Conservation (phyloP, 92 coral and sea anemone species). For the Ricordea florida region DNA sequence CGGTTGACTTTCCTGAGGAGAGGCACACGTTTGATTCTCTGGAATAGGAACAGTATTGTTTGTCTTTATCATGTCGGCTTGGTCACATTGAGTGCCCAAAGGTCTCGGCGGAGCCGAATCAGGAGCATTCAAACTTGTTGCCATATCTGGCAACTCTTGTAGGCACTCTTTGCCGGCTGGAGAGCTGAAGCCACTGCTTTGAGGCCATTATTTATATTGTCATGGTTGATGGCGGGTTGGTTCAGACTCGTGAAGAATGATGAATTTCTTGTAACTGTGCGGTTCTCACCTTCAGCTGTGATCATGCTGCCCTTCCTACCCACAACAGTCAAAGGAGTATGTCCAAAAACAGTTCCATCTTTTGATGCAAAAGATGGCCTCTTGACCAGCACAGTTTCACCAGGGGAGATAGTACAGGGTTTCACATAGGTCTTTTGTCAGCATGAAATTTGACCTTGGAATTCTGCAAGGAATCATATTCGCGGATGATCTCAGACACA, state of each 20-base stretch:
- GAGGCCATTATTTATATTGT: too few species aligned
- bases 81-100: background rate
- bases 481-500: too few species aligned
- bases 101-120: background rate
- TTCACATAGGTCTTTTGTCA: conserved; percentile 20
- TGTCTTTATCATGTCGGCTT: background rate
- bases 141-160: background rate
- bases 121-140: background rate
- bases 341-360: background rate
- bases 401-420: conserved; percentile 10
- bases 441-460: conserved; percentile 40
- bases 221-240: too few species aligned
- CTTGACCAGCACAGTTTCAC: conserved; percentile 35
- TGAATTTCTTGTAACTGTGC: too few species aligned
- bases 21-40: background rate
- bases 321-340: too few species aligned
- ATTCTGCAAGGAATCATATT: too few species aligned
- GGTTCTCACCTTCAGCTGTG: too few species aligned
- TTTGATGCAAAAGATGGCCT: conserved; percentile 29
- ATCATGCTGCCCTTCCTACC: too few species aligned
- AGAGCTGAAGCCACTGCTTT: too few species aligned
- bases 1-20: background rate
- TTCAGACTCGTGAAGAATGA: too few species aligned
- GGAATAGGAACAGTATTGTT: background rate
- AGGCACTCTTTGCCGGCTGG: background rate